phyloP scores from a whole-genome alignment of 2,888 invertebrate species.

The Argynnis bischoffii region DNA sequence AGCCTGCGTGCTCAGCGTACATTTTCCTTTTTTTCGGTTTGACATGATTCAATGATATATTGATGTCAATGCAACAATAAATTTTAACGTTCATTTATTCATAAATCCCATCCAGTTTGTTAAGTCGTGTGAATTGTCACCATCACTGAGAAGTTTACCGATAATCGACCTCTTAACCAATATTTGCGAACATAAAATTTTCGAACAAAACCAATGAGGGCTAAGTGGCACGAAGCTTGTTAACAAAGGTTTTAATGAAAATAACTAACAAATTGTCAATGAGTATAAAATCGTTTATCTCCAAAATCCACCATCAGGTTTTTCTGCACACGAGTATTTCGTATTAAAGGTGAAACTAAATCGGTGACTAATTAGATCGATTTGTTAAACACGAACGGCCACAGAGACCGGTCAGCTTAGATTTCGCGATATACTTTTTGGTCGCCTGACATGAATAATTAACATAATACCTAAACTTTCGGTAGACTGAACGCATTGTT shows the following conservation, averaged over 20 bases:
- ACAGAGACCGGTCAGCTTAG: conserved; percentile 55
- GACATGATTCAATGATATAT: conserved; percentile 60
- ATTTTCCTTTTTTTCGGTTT: conserved; percentile 67
- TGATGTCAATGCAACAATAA: conserved; percentile 78
- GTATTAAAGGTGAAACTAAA: conserved; percentile 65
- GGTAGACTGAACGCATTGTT: conserved; percentile 58
- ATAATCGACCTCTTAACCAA: conserved; percentile 73
- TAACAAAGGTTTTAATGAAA: conserved; percentile 38
- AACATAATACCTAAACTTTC: conserved; percentile 46
- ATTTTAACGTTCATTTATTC: conserved; percentile 71
- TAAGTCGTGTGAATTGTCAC: conserved; percentile 51
- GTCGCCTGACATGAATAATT: conserved; percentile 69
- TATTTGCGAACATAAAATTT: conserved; percentile 57
- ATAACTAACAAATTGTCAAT: too few species aligned
- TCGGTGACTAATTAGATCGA: conserved; percentile 65
- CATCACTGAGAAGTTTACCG: conserved; percentile 58
- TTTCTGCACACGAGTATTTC: conserved; percentile 41
- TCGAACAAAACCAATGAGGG: conserved; percentile 55
- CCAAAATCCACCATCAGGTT: conserved; percentile 1
- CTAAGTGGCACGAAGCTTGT: conserved; percentile 46
- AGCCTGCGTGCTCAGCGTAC: conserved; percentile 54
- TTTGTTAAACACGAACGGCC: conserved; percentile 63
- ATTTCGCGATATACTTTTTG: conserved; percentile 63
- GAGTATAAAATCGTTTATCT: too few species aligned
- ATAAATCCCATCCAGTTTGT: conserved; percentile 56